Evolutionary conservation across 2,797 vertebrate genomes (phyloP), one percentile per base, ranked within the genome.

Genomic region (Mus caroli): DNA sequence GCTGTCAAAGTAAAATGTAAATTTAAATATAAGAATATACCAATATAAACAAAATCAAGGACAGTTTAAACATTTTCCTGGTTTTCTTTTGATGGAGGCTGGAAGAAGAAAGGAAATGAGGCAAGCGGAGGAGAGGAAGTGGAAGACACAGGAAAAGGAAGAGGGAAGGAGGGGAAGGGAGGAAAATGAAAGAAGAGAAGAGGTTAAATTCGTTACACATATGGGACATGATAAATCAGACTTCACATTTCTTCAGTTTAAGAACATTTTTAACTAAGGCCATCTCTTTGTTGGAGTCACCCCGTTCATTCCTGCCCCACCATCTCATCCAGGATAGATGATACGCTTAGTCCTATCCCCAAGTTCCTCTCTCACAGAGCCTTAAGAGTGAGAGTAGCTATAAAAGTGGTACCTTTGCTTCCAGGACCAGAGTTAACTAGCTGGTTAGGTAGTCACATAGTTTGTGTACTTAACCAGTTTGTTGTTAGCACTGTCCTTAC

Each of bases 321-420:
- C 52, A 62, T 58, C 54, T 86, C 54, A 54, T 28, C 34, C 17
- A 71, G 69, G 75, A 73, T 1, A 10, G 56, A 83, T 6, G 28
- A 19, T 50, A 75, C 6, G 37, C 22, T 85, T 67, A 28, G 19
- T 50, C 14, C 67, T 62, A 40, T 67, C 31, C 75, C 54, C 28
- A 31, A 58, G 34, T n/a, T 37, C 34, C 58, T 62, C 26, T 54
- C 34, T 71, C 83, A 46, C 34, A 17, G 34, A 95, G 43, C 88
- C 56, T 87, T 88, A 58, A 46, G 46, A 46, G 46, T 46, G 46
- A 46, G 46, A 24, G 6, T 58, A 80, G 84, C 52, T 46, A 24
- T 9, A 82, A 77, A 11, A 84, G 78, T n/a, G 90, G 82, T 71
- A 75, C 86, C 69, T 62, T 58, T 87, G 93, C 50, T 92, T 96